Base-by-base conservation (phyloP, 2,113 vertebrate genomes). In the Rhizomys pruinosus region DNA sequence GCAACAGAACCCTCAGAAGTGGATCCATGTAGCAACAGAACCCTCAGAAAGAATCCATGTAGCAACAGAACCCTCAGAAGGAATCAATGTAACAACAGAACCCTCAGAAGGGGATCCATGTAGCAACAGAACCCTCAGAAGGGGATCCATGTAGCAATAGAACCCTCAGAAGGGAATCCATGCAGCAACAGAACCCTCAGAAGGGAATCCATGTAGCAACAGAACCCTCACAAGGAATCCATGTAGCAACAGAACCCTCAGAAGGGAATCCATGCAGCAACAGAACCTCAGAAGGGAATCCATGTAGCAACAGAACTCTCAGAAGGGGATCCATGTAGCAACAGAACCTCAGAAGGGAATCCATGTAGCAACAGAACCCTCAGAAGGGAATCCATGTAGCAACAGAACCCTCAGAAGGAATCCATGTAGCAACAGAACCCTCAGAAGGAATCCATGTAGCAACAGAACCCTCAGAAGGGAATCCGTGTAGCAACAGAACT, bases 141-240 rank as follows among this genome's bases (percentile, higher is more conserved):
- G 3, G 0, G 16, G 92, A 13, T 27, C 20, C 0, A 3, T 32
- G 15, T n/a, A n/a, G 76, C 4, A 86, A 34, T 2, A 59, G 20
- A 57, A 69, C 23, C 13, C 34, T 27, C 13, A 78, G 25, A 9
- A 71, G 3, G 0, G 16, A 93, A 13, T 27, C 20, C 0, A 3
- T 32, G 15, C n/a, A n/a, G 76, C 4, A 86, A 34, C 2, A 59
- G 20, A 57, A 69, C 23, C 13, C 34, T 27, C 13, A 78, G 25
- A 9, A 71, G 3, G 0, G 16, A 93, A 13, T 27, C 20, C 0
- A 3, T 32, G 15, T n/a, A n/a, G 76, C 4, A 86, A 34, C 2
- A 59, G 20, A 57, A 69, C 23, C 13, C 34, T 27, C 13, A 78
- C 20, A 9, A 71, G 3, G 16, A 93, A 13, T 27, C 20, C 0